A percentile compares a stretch with the other conserved stretches of the same genome.
Evolutionary conservation across 2,888 invertebrate genomes (phyloP).

Genomic region (Leptinotarsa rubiginosa): DNA sequence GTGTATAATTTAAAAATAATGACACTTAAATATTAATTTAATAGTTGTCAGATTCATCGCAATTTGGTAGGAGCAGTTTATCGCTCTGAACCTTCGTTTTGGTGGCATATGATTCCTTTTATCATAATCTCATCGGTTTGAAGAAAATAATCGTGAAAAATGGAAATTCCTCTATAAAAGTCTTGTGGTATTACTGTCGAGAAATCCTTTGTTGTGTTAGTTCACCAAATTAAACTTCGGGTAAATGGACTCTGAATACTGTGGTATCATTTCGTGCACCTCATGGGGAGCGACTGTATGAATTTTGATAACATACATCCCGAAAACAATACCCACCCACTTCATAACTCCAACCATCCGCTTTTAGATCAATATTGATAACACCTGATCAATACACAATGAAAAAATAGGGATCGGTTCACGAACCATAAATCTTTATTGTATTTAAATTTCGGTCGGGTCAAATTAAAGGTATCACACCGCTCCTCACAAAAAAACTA

Average conservation of each 20-base stretch:
- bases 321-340: slow-evolving; percentile 27
- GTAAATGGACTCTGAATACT: not conserved
- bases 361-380: slow-evolving; percentile 28
- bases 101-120: no score
- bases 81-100: no score
- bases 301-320: slow-evolving; percentile 10
- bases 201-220: not conserved
- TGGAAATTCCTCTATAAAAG: no score
- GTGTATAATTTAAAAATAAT: no score
- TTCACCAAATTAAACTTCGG: not conserved
- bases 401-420: slow-evolving; percentile 31
- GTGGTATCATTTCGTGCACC: not conserved
- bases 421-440: slow-evolving; percentile 40
- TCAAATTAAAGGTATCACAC: slow-evolving; percentile 35
- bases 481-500: slow-evolving; percentile 8
- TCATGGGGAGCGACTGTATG: not conserved
- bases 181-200: no score
- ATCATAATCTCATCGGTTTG: no score
- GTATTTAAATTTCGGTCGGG: slow-evolving; percentile 44
- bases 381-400: slow-evolving; percentile 31
- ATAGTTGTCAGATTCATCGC: no score
- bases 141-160: no score
- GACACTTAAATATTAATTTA: no score
- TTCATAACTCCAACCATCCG: slow-evolving; percentile 3
- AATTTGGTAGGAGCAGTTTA: no score